Evolutionary conservation across 2,888 invertebrate genomes (phyloP), one percentile per base, ranked within the genome.

Genomic region (Caenorhabditis uteleia): DNA sequence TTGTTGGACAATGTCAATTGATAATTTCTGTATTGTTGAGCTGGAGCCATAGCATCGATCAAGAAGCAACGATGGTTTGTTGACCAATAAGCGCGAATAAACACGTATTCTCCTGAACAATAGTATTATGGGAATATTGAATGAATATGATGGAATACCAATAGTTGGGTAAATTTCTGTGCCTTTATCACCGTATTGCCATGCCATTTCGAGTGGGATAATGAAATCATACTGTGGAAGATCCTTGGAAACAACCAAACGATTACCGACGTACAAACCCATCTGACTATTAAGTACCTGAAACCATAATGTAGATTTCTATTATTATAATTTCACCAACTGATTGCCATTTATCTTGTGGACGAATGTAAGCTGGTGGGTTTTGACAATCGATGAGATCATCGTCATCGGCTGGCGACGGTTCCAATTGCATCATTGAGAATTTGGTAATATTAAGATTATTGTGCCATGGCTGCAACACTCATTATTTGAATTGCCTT

Each of bases 141-240:
- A n/a, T n/a, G n/a, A n/a, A 10, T 29, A 29, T 29, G 31, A 21
- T 21, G 21, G 21, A 20, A 21, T 39, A 21, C 45, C 45, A 33
- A 25, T 12, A 6, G 44, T n/a, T 16, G 64, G 57, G 12, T 57
- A 57, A 7, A 48, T 33, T 18, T 21, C 6, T 3, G 26, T 45
- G 14, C 18, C 16, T 5, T 27, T 27, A 14, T 38, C n/a, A n/a
- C n/a, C n/a, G n/a, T n/a, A n/a, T n/a, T n/a, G n/a, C n/a, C n/a
- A n/a, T n/a, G n/a, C n/a, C n/a, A n/a, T n/a, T n/a, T 45, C 31
- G 10, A 64, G 21, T 8, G 64, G 64, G n/a, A 57, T 34, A 27
- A 64, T 53, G 21, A 64, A 64, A 26, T 64, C 64, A 46, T 45
- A 64, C 20, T 64, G 53, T 4, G 57, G 36, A 26, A 64, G 42